Percentiles rank a stretch among this genome's conserved stretches.
Evolutionary conservation across 2,797 vertebrate genomes (phyloP).

Genomic region (Scolopax bukidnonensis): DNA sequence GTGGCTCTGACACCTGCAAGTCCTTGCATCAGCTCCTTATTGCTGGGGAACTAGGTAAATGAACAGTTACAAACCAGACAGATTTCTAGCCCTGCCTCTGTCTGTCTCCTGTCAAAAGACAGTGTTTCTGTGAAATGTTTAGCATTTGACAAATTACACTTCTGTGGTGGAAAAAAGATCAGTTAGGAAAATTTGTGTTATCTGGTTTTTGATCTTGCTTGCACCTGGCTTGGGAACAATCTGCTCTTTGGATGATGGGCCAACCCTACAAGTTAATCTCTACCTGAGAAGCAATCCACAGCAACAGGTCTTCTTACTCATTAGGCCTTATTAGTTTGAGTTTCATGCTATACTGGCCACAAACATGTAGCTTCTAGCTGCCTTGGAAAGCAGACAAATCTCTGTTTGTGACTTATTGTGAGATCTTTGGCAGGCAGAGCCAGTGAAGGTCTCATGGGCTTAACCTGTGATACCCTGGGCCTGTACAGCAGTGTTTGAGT

Average conservation of each 20-base stretch:
- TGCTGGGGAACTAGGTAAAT: neutral
- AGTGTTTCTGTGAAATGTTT: neutral
- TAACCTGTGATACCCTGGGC: neutral
- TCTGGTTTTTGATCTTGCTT: neutral
- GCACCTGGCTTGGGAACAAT: neutral
- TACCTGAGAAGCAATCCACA: neutral
- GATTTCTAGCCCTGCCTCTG: neutral
- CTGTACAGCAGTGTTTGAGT: too few relatives aligned
- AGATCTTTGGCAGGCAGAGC: neutral
- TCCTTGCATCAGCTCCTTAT: neutral
- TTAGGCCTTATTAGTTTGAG: neutral
- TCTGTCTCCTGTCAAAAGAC: neutral
- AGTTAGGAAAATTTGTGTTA: neutral
- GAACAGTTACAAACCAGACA: neutral
- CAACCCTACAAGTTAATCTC: neutral
- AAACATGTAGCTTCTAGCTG: neutral
- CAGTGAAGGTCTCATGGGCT: neutral
- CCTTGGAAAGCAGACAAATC: neutral
- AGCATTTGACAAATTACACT: neutral
- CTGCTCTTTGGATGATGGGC: neutral
- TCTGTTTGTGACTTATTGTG: fast-evolving
- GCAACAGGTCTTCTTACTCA: neutral
- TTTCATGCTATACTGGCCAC: neutral
- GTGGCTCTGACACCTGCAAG: neutral
- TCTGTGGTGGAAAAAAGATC: neutral